phyloP scores from a whole-genome alignment of 2,797 vertebrate genomes.

The Sitta carolinensis region DNA sequence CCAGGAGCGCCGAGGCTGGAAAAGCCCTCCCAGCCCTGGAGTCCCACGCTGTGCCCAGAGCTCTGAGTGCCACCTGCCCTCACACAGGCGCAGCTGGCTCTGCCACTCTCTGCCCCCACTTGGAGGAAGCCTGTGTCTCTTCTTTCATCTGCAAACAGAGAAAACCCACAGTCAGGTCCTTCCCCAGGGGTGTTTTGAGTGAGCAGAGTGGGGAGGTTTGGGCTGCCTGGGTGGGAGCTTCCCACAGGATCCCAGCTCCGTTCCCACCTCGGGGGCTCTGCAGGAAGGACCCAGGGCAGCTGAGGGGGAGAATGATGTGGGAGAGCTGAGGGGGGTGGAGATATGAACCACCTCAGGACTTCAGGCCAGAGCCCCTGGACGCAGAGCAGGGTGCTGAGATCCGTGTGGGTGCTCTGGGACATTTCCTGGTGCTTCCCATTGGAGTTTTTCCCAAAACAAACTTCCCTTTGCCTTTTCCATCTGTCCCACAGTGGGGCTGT shows the following conservation, averaged over 20 bases:
- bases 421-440: too few species aligned
- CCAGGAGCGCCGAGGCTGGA: neutral
- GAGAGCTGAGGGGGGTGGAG: neutral
- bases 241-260: neutral
- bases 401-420: neutral
- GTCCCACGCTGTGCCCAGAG: neutral
- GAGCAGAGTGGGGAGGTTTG: neutral
- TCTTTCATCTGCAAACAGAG: neutral
- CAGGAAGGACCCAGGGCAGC: neutral
- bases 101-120: rapidly evolving
- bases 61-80: neutral
- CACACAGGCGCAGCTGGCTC: neutral
- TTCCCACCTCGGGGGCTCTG: rapidly evolving
- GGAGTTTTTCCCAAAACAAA: neutral
- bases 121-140: neutral
- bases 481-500: neutral
- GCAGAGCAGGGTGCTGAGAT: neutral
- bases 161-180: neutral
- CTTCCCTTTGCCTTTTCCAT: neutral
- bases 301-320: rapidly evolving
- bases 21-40: neutral
- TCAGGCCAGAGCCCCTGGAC: neutral
- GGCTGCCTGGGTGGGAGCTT: neutral
- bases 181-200: neutral
- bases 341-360: neutral